phyloP scores from a whole-genome alignment of 2,113 vertebrate species.

The Pedionomus torquatus region DNA sequence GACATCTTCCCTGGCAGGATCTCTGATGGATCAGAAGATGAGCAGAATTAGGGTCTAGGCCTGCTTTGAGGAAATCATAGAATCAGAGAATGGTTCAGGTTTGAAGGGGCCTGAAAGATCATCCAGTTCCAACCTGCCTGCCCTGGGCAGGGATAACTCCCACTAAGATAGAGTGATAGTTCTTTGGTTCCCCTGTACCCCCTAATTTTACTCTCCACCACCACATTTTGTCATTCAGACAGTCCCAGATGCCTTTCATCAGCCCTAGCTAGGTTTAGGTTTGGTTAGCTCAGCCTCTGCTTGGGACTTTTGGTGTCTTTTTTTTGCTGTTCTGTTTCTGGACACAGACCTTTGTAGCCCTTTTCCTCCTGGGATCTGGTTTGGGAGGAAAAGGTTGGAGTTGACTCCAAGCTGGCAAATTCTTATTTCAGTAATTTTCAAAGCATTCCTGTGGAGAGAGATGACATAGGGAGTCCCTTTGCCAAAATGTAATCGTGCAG shows the following conservation, averaged over 20 bases:
- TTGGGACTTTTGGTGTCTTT: background rate
- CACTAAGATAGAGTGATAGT: accelerated
- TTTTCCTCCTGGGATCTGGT: background rate
- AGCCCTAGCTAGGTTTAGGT: background rate
- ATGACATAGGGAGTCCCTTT: constrained; percentile 53
- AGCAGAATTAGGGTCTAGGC: background rate
- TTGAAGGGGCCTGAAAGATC: background rate
- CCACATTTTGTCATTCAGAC: background rate
- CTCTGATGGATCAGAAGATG: background rate
- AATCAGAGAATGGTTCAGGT: background rate
- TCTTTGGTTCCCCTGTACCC: background rate
- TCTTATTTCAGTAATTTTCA: constrained; percentile 64
- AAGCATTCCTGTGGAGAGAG: constrained; percentile 70
- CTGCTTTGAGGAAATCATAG: background rate
- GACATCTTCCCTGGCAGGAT: accelerated
- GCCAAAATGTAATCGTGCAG: constrained; percentile 80
- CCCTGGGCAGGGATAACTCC: background rate
- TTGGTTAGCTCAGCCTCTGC: background rate
- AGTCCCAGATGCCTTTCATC: background rate
- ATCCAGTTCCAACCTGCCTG: background rate
- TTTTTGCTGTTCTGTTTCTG: background rate
- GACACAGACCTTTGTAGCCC: background rate
- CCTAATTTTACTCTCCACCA: background rate
- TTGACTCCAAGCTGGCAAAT: constrained; percentile 57
- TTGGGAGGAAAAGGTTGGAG: background rate